These are phyloP conservation scores for Pyrrhosoma nymphula DNA, from an alignment of 2,888 invertebrate species.

Conservation along the genomic window DNA sequence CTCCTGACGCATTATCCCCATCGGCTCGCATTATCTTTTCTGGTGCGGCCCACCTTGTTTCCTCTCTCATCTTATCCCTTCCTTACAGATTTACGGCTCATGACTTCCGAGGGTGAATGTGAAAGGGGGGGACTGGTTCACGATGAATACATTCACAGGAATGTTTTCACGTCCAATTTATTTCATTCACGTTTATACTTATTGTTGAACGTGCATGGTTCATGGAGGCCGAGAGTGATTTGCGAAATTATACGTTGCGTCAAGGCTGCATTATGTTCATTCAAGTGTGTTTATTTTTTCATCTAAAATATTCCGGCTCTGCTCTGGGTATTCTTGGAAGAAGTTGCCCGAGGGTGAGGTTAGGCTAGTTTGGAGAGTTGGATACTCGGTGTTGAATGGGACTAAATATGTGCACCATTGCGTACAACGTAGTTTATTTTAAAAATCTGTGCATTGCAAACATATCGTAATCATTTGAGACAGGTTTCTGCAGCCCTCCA, in stretches of 20 bases:
- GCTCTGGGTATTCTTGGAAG: background rate
- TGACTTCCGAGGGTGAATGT: background rate
- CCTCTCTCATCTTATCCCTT: background rate
- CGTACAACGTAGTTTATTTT: no score
- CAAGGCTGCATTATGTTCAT: background rate
- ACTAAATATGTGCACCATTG: no score
- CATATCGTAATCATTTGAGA: no score
- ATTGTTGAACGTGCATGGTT: background rate
- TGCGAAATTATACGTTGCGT: background rate
- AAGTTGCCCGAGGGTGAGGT: no score
- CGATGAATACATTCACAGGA: background rate
- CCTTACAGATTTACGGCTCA: conserved; percentile 34
- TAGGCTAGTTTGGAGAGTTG: no score
- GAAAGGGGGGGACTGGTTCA: background rate
- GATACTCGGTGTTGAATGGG: no score
- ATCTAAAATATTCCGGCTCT: background rate
- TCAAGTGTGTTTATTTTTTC: background rate
- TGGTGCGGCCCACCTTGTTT: background rate
- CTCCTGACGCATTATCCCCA: background rate
- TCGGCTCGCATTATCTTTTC: background rate
- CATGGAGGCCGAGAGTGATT: background rate
- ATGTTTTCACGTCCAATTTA: background rate
- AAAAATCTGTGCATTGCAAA: no score
- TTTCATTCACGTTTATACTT: background rate
- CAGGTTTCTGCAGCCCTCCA: no score